Evolutionary conservation across 2,888 invertebrate species (phyloP), one percentile per base, ranked within the genome.

Genomic region (Erynnis tages): DNA sequence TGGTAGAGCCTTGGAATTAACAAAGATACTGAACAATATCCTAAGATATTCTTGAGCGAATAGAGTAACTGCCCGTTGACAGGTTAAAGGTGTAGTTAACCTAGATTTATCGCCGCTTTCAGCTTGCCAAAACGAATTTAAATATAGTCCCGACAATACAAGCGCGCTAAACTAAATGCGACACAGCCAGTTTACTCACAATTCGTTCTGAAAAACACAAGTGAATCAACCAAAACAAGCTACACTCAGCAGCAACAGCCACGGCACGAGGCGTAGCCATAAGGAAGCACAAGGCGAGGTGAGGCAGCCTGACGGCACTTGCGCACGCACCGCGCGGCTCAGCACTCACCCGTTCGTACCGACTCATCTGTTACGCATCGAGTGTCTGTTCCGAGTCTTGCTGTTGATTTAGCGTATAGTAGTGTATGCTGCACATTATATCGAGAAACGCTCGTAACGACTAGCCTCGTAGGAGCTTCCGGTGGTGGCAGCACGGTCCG

Each of bases 331-430:
- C 48, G 46, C 59, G 53, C 32, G 53, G 57, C 65, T 60, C 61
- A 63, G 60, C 63, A 63, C 69, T 66, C 65, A 66, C 69, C 78
- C 76, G 82, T 85, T 85, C 75, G 85, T 87, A 82, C 79, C 73
- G 79, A 73, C 73, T 72, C 76, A 78, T 82, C 74, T 86, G 71
- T 84, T 78, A 79, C 79, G 80, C 79, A 79, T 84, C 85, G 77
- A 84, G 79, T 86, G 79, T 82, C 79, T 85, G 78, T 82, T 77
- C 73, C 73, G 71, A 83, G 71, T 81, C 78, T 87, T 85, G 84
- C 79, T 87, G 82, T 87, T 85, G 72, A 82, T 67, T 80, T 88
- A 86, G 88, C 71, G 82, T 88, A n/a, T n/a, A n/a, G n/a, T n/a
- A 88, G 87, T 88, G 85, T 85, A 71, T 87, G 87, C 79, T 78